A percentile compares a stretch with the other conserved stretches of the same genome.
Conservation (phyloP, 2,797 vertebrate genomes). For the Sebastes baramenuke region DNA sequence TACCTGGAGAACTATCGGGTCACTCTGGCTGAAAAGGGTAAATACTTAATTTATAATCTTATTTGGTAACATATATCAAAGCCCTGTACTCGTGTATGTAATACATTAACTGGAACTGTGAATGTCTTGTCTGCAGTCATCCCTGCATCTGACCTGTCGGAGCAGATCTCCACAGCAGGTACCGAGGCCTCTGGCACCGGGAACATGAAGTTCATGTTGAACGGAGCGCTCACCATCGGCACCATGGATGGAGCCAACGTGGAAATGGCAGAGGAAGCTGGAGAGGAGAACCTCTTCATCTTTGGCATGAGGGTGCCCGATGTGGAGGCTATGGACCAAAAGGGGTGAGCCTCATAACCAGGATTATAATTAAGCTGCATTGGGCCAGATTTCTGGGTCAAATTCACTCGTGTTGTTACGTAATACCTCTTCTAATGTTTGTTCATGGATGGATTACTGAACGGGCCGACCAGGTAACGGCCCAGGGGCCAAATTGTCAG, state of each 20-base stretch:
- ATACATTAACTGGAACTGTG: not conserved
- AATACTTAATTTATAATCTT: not conserved
- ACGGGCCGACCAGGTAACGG: not conserved
- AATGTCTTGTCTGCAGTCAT: conserved; percentile 76
- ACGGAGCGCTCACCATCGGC: conserved; percentile 92
- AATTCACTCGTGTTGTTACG: not conserved
- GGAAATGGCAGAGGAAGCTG: conserved; percentile 93
- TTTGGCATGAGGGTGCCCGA: conserved; percentile 93
- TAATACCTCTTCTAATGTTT: not conserved
- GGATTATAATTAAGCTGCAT: not conserved
- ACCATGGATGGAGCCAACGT: conserved; percentile 95
- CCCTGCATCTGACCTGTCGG: conserved; percentile 89
- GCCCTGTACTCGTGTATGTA: not conserved
- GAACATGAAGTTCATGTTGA: conserved; percentile 97
- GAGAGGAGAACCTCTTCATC: conserved; percentile 91
- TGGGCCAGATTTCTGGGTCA: not conserved
- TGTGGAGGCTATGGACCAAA: conserved; percentile 88
- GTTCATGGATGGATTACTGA: not conserved
- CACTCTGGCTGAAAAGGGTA: conserved; percentile 92
- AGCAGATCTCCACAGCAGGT: conserved; percentile 93
- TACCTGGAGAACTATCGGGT: conserved; percentile 94
- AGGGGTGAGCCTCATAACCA: conserved; percentile 71
- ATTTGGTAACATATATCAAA: not conserved
- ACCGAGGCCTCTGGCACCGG: conserved; percentile 93
- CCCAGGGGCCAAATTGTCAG: not conserved